Conservation (phyloP, 1,140 invertebrate species). For the Drosophila pallidifrons region DNA sequence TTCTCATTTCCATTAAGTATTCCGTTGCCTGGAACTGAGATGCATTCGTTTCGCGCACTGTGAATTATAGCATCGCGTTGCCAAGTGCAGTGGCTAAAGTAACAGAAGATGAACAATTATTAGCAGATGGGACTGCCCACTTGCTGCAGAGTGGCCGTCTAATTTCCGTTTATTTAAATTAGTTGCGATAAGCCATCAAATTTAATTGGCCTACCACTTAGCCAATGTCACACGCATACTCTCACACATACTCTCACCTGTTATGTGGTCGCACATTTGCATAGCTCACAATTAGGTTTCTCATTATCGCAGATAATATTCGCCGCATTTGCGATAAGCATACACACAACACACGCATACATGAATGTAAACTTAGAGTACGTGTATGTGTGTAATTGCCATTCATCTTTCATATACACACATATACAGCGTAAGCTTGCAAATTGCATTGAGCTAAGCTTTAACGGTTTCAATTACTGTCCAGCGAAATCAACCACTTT, state of each 20-base stretch:
- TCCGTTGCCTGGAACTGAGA: conserved; percentile 10
- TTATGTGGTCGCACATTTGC: conserved; percentile 60
- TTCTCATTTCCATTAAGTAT: conserved; percentile 19
- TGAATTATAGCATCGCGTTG: conserved; percentile 36
- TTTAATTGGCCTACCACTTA: conserved; percentile 76
- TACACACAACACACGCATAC: background rate
- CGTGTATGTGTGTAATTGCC: conserved; percentile 40
- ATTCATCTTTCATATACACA: conserved; percentile 37
- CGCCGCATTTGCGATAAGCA: conserved; percentile 74
- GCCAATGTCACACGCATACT: conserved; percentile 26
- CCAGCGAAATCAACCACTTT: conserved; percentile 44
- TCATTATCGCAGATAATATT: conserved; percentile 82
- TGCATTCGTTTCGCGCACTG: conserved; percentile 17
- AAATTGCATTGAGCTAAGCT: conserved; percentile 58
- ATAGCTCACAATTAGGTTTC: conserved; percentile 80
- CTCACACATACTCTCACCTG: conserved; percentile 17
- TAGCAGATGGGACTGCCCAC: conserved; percentile 13
- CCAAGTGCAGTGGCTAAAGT: conserved; percentile 1
- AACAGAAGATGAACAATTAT: background rate
- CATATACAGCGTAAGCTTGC: conserved; percentile 18
- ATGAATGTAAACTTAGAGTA: conserved; percentile 15
- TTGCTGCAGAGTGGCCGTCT: conserved; percentile 28
- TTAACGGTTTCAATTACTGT: conserved; percentile 80
- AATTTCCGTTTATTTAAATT: conserved; percentile 81
- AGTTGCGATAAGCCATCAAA: conserved; percentile 70